Evolutionary conservation across 2,888 invertebrate species (phyloP), one percentile per base, ranked within the genome.

Genomic region (Athrips mouffetella): DNA sequence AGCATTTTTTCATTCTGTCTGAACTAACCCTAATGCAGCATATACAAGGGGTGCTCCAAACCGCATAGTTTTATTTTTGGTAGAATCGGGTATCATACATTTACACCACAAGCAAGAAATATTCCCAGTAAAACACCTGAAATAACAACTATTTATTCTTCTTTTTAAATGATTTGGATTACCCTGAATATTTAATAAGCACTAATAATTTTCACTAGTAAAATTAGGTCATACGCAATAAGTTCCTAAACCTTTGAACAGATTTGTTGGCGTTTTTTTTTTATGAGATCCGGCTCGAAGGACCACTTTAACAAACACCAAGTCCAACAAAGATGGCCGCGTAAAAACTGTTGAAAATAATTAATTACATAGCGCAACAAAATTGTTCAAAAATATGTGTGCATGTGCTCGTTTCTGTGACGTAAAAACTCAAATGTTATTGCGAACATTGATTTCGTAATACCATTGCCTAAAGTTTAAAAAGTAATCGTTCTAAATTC

Each of bases 341-440:
- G n/a, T n/a, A n/a, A n/a, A n/a, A n/a, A n/a, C n/a, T n/a, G n/a
- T 2, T 15, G 15, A 31, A 15, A 13, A 4, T 8, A 15, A 31
- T 31, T 33, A 15, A 16, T 33, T 33, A n/a, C n/a, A n/a, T n/a
- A n/a, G 37, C 37, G 37, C 37, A 21, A 37, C 37, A 37, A 37
- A 37, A 37, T 37, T 21, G 20, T 20, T 37, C 11, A 8, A 18
- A 18, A 49, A 48, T 45, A 47, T 60, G 62, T 60, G 57, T 63
- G 72, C 75, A 74, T 72, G 73, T 65, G 72, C 66, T 73, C 72
- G 73, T 67, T 68, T 71, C 58, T 60, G 54, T 58, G 21, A 37
- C 37, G n/a, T 18, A 20, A 21, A 33, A 33, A 1, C 10, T n/a
- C 7, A 5, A 23, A 33, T 33, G 33, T 33, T 33, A 33, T 5